Evolutionary conservation across 1,140 invertebrate species (phyloP).

Genomic region (Bombus sibiricus): DNA sequence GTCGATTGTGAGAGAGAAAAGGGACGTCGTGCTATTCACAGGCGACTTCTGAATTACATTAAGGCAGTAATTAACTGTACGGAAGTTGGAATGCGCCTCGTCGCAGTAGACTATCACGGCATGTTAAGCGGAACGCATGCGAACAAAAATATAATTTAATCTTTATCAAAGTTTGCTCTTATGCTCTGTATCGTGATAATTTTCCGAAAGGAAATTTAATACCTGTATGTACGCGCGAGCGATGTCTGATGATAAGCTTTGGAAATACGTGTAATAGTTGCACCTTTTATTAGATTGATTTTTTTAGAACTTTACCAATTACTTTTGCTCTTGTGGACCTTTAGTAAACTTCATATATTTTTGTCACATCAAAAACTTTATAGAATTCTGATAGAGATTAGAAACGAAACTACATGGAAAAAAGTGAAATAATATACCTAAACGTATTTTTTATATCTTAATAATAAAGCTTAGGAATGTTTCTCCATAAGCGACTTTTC

Average conservation of each 20-base stretch:
- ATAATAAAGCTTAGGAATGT: not conserved
- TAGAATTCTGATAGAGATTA: too few species aligned
- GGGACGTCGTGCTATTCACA: not conserved
- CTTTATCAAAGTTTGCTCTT: slow-evolving; percentile 14
- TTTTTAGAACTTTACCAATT: not conserved
- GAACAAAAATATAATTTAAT: slow-evolving; percentile 37
- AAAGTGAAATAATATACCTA: not conserved
- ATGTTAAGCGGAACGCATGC: slow-evolving; percentile 11
- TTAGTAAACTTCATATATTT: too few species aligned
- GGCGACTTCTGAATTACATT: not conserved
- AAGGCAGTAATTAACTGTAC: slow-evolving; percentile 28
- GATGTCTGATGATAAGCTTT: not conserved
- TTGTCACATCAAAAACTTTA: too few species aligned
- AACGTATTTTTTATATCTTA: not conserved
- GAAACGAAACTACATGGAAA: not conserved
- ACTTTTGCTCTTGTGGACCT: too few species aligned
- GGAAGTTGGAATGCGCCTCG: not conserved
- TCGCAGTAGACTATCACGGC: not conserved
- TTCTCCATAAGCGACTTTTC: not conserved
- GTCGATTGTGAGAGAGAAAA: not conserved
- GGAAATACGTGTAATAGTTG: not conserved
- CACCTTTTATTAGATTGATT: not conserved
- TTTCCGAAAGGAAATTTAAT: slow-evolving; percentile 17
- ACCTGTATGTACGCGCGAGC: not conserved
- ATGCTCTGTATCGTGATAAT: not conserved